Evolutionary conservation across 2,113 vertebrate species (phyloP).

Genomic region (Chlamydotis undulata): DNA sequence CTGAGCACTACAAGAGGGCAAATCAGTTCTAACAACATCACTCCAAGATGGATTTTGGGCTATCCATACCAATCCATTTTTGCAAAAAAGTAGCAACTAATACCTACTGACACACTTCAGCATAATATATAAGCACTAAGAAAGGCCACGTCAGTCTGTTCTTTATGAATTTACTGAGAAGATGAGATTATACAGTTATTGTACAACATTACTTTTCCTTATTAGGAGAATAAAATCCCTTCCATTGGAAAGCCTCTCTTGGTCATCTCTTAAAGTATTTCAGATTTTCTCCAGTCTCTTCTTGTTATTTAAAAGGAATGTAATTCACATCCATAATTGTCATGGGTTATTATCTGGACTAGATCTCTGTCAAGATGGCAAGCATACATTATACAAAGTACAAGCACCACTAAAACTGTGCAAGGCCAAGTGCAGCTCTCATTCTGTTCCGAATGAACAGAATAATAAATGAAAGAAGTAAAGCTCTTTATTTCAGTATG

Average conservation of each 20-base stretch:
- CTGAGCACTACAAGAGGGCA: background rate
- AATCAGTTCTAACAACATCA: background rate
- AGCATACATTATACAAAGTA: background rate
- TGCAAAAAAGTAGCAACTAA: background rate
- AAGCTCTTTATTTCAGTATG: background rate
- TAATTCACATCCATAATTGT: background rate
- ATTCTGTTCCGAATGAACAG: background rate
- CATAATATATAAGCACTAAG: background rate
- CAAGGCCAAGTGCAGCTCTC: background rate
- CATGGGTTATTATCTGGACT: conserved; percentile 39
- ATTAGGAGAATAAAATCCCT: conserved; percentile 26
- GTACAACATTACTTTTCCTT: conserved; percentile 14
- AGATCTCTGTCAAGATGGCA: background rate
- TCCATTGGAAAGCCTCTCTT: background rate
- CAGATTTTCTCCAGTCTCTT: background rate
- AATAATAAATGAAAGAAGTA: background rate
- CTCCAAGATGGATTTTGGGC: background rate
- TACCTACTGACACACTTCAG: background rate
- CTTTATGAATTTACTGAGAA: background rate
- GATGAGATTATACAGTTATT: background rate
- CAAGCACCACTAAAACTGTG: background rate
- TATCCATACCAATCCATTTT: background rate
- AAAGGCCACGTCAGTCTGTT: background rate
- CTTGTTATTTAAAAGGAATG: background rate
- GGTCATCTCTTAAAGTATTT: background rate